Evolutionary conservation across 2,888 invertebrate genomes (phyloP).

Genomic region (Pilophorus perplexus): DNA sequence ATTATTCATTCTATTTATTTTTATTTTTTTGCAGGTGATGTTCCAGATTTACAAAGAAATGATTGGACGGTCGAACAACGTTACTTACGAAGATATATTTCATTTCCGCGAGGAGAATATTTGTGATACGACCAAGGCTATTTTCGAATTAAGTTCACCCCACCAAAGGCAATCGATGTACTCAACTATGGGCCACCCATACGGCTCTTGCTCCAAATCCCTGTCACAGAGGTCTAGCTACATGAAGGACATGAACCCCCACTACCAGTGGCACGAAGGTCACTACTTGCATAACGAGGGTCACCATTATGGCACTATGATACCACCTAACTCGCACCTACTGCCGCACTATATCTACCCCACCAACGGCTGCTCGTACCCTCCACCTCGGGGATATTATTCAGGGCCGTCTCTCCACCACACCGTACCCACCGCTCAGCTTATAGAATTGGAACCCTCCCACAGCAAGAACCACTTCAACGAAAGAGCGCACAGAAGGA

Average conservation of each 20-base stretch:
- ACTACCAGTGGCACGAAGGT: constrained; percentile 8
- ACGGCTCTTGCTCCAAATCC: not conserved
- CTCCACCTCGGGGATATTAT: not conserved
- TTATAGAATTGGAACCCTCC: constrained; percentile 63
- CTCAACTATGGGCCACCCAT: constrained; percentile 6
- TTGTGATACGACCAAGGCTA: constrained; percentile 20
- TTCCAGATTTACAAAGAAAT: constrained; percentile 36
- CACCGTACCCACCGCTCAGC: constrained; percentile 63
- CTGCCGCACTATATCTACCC: constrained; percentile 14
- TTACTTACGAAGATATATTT: constrained; percentile 28
- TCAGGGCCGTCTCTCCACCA: constrained; percentile 49
- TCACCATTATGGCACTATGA: not conserved
- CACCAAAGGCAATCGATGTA: constrained; percentile 7
- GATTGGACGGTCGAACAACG: constrained; percentile 6
- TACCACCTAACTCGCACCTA: not conserved
- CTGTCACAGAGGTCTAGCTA: not conserved
- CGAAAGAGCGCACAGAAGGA: constrained; percentile 27
- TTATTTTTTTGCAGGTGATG: constrained; percentile 45
- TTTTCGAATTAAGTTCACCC: constrained; percentile 22
- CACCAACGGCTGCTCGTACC: constrained; percentile 17
- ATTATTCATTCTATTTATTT: constrained; percentile 38
- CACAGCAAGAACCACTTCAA: constrained; percentile 5
- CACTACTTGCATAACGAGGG: constrained; percentile 7
- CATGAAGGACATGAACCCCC: not conserved
- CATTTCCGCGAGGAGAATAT: constrained; percentile 17